These are phyloP conservation scores for Xiphydria camelus DNA, from an alignment of 2,888 invertebrate genomes.

Conservation along the genomic window DNA sequence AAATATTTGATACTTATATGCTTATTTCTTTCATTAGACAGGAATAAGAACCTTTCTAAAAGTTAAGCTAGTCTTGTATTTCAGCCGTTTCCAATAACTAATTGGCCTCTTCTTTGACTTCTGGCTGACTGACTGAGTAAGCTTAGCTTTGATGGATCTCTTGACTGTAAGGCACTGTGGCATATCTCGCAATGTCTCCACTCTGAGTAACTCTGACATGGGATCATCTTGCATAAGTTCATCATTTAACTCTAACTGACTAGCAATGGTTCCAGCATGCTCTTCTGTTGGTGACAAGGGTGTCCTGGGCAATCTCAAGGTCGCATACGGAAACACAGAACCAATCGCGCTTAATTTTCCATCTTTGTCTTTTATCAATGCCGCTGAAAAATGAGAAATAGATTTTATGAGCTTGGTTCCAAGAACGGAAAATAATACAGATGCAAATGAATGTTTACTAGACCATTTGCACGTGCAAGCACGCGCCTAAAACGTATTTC, in stretches of 20 bases:
- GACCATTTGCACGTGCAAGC: no score
- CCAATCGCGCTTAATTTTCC: neutral
- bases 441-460: neutral
- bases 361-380: neutral
- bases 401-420: neutral
- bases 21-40: no score
- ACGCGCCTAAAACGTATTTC: no score
- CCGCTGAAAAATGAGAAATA: neutral
- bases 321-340: constrained; percentile 18
- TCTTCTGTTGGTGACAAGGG: constrained; percentile 45
- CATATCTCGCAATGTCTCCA: constrained; percentile 69
- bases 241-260: constrained; percentile 68
- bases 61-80: constrained; percentile 64
- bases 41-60: constrained; percentile 64
- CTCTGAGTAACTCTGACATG: constrained; percentile 65
- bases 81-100: constrained; percentile 62
- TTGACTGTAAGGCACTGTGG: constrained; percentile 73
- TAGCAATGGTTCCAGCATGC: constrained; percentile 66
- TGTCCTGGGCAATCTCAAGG: constrained; percentile 13
- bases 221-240: constrained; percentile 69
- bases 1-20: no score
- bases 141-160: constrained; percentile 67
- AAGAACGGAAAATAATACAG: neutral
- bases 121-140: constrained; percentile 65
- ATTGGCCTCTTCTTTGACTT: constrained; percentile 61